A percentile compares a stretch with the other conserved stretches of the same genome.
phyloP scores from a whole-genome alignment of 2,888 invertebrate genomes.

The Polietes domitor region DNA sequence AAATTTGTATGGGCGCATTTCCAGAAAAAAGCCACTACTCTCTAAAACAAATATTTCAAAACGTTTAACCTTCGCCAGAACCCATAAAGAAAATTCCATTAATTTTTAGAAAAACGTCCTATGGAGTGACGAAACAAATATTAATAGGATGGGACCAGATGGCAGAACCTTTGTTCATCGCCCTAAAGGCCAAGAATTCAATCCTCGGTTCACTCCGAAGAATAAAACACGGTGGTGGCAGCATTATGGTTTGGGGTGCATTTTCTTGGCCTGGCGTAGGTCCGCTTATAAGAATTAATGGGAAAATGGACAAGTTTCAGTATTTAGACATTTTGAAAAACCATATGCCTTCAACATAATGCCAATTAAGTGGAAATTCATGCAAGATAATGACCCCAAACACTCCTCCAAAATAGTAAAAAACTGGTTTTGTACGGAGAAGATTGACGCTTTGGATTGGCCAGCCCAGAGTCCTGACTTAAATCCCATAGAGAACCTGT shows the following conservation, averaged over 20 bases:
- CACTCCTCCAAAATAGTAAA: not conserved
- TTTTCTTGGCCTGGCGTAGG: not conserved
- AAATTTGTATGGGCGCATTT: too few species aligned
- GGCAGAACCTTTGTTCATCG: conserved; percentile 49
- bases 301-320: conserved; percentile 2
- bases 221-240: not conserved
- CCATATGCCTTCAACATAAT: not conserved
- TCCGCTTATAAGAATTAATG: not conserved
- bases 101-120: too few species aligned
- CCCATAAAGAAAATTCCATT: too few species aligned
- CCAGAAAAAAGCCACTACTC: too few species aligned
- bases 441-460: conserved; percentile 17
- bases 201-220: conserved; percentile 44
- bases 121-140: too few species aligned
- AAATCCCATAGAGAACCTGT: conserved; percentile 25
- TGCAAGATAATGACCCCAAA: conserved; percentile 10
- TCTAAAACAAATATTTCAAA: too few species aligned
- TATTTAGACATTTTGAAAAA: not conserved
- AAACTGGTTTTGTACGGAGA: not conserved
- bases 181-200: conserved; percentile 40
- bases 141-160: too few species aligned
- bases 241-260: conserved; percentile 1
- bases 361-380: not conserved
- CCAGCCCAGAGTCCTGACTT: conserved; percentile 20
- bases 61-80: too few species aligned